phyloP scores from a whole-genome alignment of 2,113 vertebrate species.

The Vulpes ferrilata region DNA sequence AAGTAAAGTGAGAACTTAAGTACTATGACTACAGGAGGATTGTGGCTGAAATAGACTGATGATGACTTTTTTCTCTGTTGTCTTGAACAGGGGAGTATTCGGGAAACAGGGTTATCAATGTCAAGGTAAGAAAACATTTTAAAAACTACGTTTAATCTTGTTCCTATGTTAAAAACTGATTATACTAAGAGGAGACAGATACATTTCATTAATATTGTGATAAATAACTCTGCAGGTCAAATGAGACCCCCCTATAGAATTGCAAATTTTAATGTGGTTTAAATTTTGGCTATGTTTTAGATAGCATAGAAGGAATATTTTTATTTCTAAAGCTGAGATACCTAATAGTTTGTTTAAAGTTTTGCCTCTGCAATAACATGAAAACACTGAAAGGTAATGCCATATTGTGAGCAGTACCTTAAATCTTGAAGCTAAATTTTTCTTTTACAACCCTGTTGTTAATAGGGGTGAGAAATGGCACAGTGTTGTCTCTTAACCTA shows the following conservation, averaged over 20 bases:
- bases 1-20: background rate
- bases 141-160: conserved; percentile 16
- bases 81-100: conserved; percentile 95
- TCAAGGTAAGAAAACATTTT: conserved; percentile 92
- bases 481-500: background rate
- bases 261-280: background rate
- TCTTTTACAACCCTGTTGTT: background rate
- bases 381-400: background rate
- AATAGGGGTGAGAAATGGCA: background rate
- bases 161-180: conserved; percentile 29
- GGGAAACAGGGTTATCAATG: conserved; percentile 99
- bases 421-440: background rate
- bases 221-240: background rate
- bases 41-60: conserved; percentile 55
- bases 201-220: background rate
- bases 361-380: background rate
- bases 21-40: background rate
- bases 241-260: background rate
- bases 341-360: background rate
- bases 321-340: conserved; percentile 26
- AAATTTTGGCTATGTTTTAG: background rate
- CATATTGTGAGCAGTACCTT: background rate
- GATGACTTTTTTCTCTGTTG: conserved; percentile 56
- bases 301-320: background rate
- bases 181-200: conserved; percentile 47